Base-by-base conservation (phyloP, 2,113 vertebrate species). In the Rhinolophus sinicus region DNA sequence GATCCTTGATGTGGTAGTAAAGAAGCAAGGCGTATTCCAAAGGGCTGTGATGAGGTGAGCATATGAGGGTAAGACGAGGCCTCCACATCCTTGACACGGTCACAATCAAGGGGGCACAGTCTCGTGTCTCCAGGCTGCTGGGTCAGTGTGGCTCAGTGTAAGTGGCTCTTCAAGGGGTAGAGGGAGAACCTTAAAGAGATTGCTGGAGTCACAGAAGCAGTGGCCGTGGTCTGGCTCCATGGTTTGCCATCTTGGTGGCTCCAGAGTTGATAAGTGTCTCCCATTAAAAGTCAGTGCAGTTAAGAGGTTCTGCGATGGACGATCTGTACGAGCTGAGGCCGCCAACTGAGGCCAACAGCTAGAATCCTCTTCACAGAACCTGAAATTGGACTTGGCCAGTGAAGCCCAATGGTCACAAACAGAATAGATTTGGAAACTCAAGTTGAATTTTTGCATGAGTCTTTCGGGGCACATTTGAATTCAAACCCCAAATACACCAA, bases 351-450 rank as follows among this genome's bases (percentile, higher is more conserved):
- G 9, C 28, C 21, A 7, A 35, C 21, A 70, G 7, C 22, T 9
- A 35, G n/a, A 10, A 10, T 44, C 2, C 1, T 52, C n/a, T 70
- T 77, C 22, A 30, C 15, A 62, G 26, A 35, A 44, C n/a, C 13
- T 33, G 26, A 50, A 30, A 33, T 8, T 76, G 40, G 12, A 60
- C 50, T 40, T 69, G 40, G 33, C n/a, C 50, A 7, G 4, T 15
- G 11, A 40, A 30, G 28, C 58, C 11, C 1, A 0, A 5, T 33
- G 0, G 24, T 82, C 10, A 50, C 4, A 56, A 33, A 33, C 2
- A 38, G 47, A 13, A 28, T 3, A 82, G 4, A 50, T 50, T 14
- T 13, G 18, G 21, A 83, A 30, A 2, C 11, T 77, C 38, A 54
- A 54, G 21, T 19, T 92, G 76, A 65, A 67, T 58, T 60, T 21